Percentiles rank a stretch among this genome's conserved stretches.
These are phyloP conservation scores for Lordiphosa clarofinis DNA, from an alignment of 1,140 invertebrate genomes.

Conservation along the genomic window DNA sequence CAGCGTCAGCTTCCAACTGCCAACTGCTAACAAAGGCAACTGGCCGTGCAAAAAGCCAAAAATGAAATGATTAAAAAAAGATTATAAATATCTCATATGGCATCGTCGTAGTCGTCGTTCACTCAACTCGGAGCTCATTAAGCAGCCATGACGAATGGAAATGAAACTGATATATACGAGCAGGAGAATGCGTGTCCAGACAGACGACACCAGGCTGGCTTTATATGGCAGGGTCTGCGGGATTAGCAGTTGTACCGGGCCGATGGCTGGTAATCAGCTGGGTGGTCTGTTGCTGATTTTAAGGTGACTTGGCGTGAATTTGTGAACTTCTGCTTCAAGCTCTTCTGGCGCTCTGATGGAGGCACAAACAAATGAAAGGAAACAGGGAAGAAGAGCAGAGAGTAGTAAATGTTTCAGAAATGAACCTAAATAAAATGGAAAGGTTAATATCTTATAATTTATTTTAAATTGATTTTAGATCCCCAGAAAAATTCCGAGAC, in stretches of 20 bases:
- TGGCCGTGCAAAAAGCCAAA: slow-evolving; percentile 23
- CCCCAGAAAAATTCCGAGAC: too few relatives aligned
- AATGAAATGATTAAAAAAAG: slow-evolving; percentile 73
- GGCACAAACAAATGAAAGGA: slow-evolving; percentile 2
- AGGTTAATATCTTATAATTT: too few relatives aligned
- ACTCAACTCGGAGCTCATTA: slow-evolving; percentile 70
- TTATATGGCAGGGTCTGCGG: slow-evolving; percentile 59
- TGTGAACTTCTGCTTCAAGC: slow-evolving; percentile 67
- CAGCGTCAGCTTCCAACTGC: slow-evolving; percentile 67
- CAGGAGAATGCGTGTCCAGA: slow-evolving; percentile 15
- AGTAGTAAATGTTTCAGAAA: too few relatives aligned
- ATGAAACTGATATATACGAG: slow-evolving; percentile 68
- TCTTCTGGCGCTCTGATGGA: slow-evolving; percentile 24
- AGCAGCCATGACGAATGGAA: slow-evolving; percentile 76
- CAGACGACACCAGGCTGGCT: slow-evolving; percentile 23
- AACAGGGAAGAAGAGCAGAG: neutral
- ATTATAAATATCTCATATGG: slow-evolving; percentile 50
- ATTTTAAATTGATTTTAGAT: too few relatives aligned
- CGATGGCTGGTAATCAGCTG: slow-evolving; percentile 44
- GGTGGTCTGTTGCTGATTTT: slow-evolving; percentile 73
- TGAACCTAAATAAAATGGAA: too few relatives aligned
- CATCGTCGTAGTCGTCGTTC: slow-evolving; percentile 56
- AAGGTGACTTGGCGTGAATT: slow-evolving; percentile 78
- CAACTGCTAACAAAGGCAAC: slow-evolving; percentile 60
- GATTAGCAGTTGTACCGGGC: slow-evolving; percentile 23